Percentiles rank a stretch among this genome's conserved stretches.
Conservation (phyloP, 2,113 vertebrate species). For the Ramphastos sulfuratus region DNA sequence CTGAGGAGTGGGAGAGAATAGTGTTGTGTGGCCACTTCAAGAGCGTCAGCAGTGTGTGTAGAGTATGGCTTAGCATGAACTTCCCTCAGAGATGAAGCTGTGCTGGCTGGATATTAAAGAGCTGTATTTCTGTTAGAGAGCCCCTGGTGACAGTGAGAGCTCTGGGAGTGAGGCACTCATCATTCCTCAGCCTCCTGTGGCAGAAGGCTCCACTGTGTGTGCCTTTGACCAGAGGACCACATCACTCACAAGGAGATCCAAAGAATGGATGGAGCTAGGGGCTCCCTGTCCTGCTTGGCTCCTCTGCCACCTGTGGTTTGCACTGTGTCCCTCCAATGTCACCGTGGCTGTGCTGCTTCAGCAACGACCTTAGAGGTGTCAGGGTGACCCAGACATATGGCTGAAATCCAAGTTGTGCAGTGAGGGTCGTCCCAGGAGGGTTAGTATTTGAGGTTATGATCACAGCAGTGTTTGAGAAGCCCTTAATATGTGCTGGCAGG, state of each 20-base stretch:
- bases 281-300: background rate
- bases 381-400: accelerated
- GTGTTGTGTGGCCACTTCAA: accelerated
- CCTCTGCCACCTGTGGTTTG: background rate
- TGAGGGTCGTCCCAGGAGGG: background rate
- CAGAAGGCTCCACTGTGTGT: background rate
- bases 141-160: background rate
- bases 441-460: background rate
- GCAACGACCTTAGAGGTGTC: background rate
- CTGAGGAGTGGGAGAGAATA: accelerated
- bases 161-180: accelerated
- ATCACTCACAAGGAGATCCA: background rate
- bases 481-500: background rate
- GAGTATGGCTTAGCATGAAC: background rate
- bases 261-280: accelerated
- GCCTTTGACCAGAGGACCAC: background rate
- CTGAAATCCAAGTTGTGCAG: background rate
- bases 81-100: background rate
- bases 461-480: background rate
- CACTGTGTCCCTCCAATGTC: background rate
- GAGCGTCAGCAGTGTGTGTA: accelerated
- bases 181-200: background rate
- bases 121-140: background rate
- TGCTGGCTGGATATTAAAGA: background rate
- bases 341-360: background rate